Percentiles rank a stretch among this genome's conserved stretches.
Conservation (phyloP, 1,140 invertebrate species). For the Ceratina japonica region DNA sequence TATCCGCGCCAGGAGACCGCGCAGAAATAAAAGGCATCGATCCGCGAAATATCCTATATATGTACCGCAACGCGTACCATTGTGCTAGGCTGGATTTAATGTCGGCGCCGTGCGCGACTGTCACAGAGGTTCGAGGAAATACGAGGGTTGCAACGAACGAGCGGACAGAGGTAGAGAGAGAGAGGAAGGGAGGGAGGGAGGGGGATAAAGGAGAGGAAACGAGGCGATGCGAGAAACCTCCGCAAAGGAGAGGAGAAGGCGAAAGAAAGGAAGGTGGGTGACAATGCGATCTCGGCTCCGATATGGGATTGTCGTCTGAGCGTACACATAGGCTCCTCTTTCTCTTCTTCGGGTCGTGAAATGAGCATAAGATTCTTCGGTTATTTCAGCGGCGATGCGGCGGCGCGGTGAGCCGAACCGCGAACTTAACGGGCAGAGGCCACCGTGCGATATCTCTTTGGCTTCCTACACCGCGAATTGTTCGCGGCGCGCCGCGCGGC, state of each 20-base stretch:
- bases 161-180: slow-evolving; percentile 28
- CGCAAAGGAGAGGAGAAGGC: slow-evolving; percentile 36
- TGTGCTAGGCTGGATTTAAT: slow-evolving; percentile 69
- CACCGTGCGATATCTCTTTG: slow-evolving; percentile 60
- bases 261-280: slow-evolving; percentile 65
- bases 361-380: slow-evolving; percentile 69
- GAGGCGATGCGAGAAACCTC: slow-evolving; percentile 33
- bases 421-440: slow-evolving; percentile 13
- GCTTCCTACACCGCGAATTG: slow-evolving; percentile 66
- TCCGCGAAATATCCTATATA: slow-evolving; percentile 70
- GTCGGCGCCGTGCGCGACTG: slow-evolving; percentile 57
- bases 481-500: slow-evolving; percentile 26
- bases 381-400: slow-evolving; percentile 64
- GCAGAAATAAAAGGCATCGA: slow-evolving; percentile 69
- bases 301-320: slow-evolving; percentile 67
- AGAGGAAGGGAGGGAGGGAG: background rate
- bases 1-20: slow-evolving; percentile 27
- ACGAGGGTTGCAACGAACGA: slow-evolving; percentile 49
- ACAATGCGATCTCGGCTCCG: slow-evolving; percentile 71
- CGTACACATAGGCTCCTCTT: slow-evolving; percentile 38
- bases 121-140: slow-evolving; percentile 63
- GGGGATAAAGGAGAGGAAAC: slow-evolving; percentile 29
- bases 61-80: slow-evolving; percentile 60
- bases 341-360: slow-evolving; percentile 64
- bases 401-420: slow-evolving; percentile 25